Conservation (phyloP, 2,113 vertebrate species). For the Paramisgurnus dabryanus region DNA sequence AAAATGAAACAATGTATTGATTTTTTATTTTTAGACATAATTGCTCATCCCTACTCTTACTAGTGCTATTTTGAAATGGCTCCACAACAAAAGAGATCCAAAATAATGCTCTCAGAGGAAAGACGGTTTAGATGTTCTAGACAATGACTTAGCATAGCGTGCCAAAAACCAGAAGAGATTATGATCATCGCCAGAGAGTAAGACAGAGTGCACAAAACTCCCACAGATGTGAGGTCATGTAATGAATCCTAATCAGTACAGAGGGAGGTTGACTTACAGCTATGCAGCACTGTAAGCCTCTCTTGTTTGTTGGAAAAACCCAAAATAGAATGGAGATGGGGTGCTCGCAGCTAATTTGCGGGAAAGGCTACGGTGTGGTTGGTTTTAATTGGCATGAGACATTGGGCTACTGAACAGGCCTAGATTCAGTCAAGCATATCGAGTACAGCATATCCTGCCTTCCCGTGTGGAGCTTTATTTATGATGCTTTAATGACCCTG, state of each 20-base stretch:
- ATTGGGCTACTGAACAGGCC: neutral
- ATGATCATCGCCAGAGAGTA: neutral
- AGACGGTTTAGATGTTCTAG: constrained; percentile 9
- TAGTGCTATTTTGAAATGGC: constrained; percentile 47
- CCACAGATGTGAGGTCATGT: constrained; percentile 20
- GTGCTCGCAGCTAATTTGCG: constrained; percentile 39
- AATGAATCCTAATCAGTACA: constrained; percentile 29
- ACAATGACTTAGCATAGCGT: neutral
- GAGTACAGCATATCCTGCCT: constrained; percentile 1
- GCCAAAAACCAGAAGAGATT: neutral
- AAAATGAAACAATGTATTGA: too few species aligned
- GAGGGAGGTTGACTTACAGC: constrained; percentile 35
- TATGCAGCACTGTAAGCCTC: constrained; percentile 33
- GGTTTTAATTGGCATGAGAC: constrained; percentile 18
- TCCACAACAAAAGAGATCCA: constrained; percentile 57
- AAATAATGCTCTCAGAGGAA: constrained; percentile 52
- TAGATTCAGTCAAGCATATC: neutral
- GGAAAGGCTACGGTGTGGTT: neutral
- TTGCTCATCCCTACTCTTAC: neutral
- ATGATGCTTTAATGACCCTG: neutral
- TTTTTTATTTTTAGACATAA: too few species aligned
- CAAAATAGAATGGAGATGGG: constrained; percentile 52
- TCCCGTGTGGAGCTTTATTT: neutral
- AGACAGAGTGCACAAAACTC: constrained; percentile 2
- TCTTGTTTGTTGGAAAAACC: constrained; percentile 58